phyloP scores from a whole-genome alignment of 2,888 invertebrate genomes.

The Julus scanicus region DNA sequence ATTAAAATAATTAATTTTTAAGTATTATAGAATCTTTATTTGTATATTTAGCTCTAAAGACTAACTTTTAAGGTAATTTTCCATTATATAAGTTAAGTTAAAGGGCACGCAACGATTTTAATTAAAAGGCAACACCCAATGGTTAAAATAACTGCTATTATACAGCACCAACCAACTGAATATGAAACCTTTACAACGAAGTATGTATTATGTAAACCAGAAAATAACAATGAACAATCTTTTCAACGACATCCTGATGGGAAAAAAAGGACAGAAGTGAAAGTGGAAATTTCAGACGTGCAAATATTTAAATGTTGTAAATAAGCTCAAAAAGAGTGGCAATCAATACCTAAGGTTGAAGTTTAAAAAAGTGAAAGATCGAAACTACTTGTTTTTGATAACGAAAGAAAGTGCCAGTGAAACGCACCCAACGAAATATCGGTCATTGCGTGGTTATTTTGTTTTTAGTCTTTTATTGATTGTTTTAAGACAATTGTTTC shows the following conservation, averaged over 20 bases:
- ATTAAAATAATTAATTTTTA: background rate
- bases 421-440: too few species aligned
- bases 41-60: background rate
- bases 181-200: background rate
- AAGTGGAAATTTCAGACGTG: background rate
- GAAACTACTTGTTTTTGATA: background rate
- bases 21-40: background rate
- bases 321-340: background rate
- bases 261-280: background rate
- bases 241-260: background rate
- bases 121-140: background rate
- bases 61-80: background rate
- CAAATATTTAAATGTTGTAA: conserved; percentile 9
- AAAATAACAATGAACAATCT: background rate
- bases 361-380: background rate
- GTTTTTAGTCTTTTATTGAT: too few species aligned
- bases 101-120: background rate
- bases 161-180: background rate
- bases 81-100: background rate
- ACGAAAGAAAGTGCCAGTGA: background rate
- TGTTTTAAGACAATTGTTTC: background rate
- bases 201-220: too few species aligned
- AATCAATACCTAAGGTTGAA: background rate
- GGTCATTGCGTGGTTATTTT: too few species aligned
- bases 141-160: background rate